These are phyloP conservation scores for Cephus spinipes DNA, from an alignment of 2,888 invertebrate genomes.

Conservation along the genomic window DNA sequence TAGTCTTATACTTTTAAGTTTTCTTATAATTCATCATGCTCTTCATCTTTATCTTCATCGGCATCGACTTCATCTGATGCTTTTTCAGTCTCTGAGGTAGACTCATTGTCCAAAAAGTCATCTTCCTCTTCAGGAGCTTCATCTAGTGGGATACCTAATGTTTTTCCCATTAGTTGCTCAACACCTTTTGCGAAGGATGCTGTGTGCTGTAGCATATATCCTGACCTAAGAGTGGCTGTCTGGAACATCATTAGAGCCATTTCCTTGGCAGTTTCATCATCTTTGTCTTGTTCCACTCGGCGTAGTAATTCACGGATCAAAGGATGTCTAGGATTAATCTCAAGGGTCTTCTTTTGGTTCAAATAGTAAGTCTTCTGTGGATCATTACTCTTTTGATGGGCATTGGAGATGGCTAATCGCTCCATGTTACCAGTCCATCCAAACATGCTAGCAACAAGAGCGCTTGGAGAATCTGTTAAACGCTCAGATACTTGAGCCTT, in stretches of 20 bases:
- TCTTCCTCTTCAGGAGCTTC: conserved; percentile 70
- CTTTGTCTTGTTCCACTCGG: conserved; percentile 81
- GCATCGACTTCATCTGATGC: conserved; percentile 64
- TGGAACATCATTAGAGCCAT: conserved; percentile 92
- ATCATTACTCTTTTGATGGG: conserved; percentile 95
- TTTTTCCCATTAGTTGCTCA: conserved; percentile 87
- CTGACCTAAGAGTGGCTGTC: conserved; percentile 93
- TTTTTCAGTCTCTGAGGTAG: conserved; percentile 61
- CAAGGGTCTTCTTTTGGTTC: conserved; percentile 95
- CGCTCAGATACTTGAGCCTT: conserved; percentile 90
- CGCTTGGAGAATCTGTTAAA: conserved; percentile 92
- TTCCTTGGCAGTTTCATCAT: conserved; percentile 82
- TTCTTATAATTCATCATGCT: conserved; percentile 74
- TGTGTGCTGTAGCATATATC: conserved; percentile 91
- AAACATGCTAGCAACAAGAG: conserved; percentile 94
- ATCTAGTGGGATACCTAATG: conserved; percentile 81
- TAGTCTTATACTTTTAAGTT: conserved; percentile 5
- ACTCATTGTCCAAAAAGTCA: conserved; percentile 41
- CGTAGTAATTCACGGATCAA: conserved; percentile 90
- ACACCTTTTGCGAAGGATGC: conserved; percentile 90
- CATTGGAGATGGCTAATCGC: conserved; percentile 92
- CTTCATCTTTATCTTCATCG: conserved; percentile 64
- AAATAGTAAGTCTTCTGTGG: conserved; percentile 90
- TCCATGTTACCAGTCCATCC: conserved; percentile 99
- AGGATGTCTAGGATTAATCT: conserved; percentile 98